Evolutionary conservation across 2,888 invertebrate species (phyloP).

Genomic region (Escarpia spicata): DNA sequence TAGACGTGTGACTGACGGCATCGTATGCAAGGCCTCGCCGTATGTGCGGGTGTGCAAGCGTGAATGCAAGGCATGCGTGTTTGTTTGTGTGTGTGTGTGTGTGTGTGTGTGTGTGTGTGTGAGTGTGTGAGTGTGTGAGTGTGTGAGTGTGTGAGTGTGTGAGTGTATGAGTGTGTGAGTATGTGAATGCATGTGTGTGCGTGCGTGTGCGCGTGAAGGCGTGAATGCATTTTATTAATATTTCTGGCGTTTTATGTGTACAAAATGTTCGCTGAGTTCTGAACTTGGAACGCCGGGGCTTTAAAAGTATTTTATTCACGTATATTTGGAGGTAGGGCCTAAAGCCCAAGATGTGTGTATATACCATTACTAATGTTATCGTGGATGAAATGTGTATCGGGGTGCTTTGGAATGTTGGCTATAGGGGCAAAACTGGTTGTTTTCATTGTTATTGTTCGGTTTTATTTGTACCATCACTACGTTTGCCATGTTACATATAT

Average conservation of each 20-base stretch:
- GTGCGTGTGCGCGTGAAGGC: background rate
- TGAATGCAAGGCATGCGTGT: background rate
- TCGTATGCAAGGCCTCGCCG: background rate
- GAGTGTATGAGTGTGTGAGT: no score
- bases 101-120: background rate
- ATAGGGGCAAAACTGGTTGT: background rate
- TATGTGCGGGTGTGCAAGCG: background rate
- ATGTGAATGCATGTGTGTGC: background rate
- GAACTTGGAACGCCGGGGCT: conserved; percentile 10
- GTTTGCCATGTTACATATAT: background rate
- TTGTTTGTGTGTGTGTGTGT: background rate
- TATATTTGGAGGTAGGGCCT: background rate
- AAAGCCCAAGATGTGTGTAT: background rate
- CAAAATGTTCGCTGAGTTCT: background rate
- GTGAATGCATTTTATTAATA: background rate
- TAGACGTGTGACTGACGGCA: background rate
- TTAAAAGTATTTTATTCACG: background rate
- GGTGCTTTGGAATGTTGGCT: background rate
- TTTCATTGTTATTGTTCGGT: conserved; percentile 1
- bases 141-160: background rate
- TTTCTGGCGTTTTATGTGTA: conserved; percentile 11
- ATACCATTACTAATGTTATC: no score
- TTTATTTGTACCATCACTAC: background rate
- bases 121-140: background rate
- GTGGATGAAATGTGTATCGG: background rate